Base-by-base conservation (phyloP, 2,888 invertebrate genomes). In the Xylophagus ater region DNA sequence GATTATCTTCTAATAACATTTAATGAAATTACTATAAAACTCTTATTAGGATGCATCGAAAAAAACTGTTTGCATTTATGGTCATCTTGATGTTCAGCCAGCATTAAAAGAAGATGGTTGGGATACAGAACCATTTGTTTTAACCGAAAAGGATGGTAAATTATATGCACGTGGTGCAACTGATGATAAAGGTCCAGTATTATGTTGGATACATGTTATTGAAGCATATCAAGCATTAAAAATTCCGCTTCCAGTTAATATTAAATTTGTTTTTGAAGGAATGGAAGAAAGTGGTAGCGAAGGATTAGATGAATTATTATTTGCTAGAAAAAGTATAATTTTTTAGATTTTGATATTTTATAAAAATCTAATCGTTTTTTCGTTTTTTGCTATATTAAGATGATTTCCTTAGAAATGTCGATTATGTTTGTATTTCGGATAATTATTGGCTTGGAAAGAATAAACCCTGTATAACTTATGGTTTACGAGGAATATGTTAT, bases 271-370 rank as follows among this genome's bases (percentile, higher is more conserved):
- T 10, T 85, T 97, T 59, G 97, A 98, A 70, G 93, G 92, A 39
- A 98, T 98, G 97, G 97, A 97, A 65, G 97, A 98, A 62, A 85
- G 84, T 44, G 96, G 96, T 5, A 96, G 94, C 43, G 85, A 86
- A 58, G 97, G 97, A n/a, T 69, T 98, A 17, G 92, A 94, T 60
- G 85, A 83, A 1, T 67, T 94, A 8, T 70, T 98, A 0, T 67
- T 69, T 49, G 60, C 71, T 1, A 69, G 73, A 49, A 82, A 83
- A 23, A 23, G 23, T 23, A 8, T 23, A 23, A 23, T 23, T 23
- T 23, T 23, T 8, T 8, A 23, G 10, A 23, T 23, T 23, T 8
- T 10, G 10, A 10, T 10, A 23, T 8, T 23, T 10, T 8, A 10
- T 8, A 23, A 23, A 6, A 23, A 10, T 23, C 23, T 23, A 23